Base-by-base conservation (phyloP, 2,797 vertebrate genomes). In the Dendrocincla fuliginosa region DNA sequence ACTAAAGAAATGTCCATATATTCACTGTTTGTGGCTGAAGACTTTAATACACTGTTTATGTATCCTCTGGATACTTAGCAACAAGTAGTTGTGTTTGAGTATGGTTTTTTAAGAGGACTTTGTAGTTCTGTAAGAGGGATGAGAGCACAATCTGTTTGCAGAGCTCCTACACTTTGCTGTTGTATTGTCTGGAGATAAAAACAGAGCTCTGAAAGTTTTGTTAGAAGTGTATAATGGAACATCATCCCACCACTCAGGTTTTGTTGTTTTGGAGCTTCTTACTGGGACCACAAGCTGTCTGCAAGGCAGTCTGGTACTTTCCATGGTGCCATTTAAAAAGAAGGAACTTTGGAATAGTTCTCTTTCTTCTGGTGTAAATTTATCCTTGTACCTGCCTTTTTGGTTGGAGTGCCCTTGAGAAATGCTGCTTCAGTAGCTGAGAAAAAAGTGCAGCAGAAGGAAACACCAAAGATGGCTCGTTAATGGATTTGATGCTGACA, bases 401-500 rank as follows among this genome's bases (percentile, higher is more conserved):
- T 69, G 73, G 32, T 50, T 69, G 67, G 42, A 59, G 15, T 81
- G 85, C 30, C 94, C 83, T 94, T 96, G 90, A 86, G 73, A 95
- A 91, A 59, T 87, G 87, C 87, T 86, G 65, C 83, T 78, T 88
- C 57, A 33, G 85, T 78, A 44, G 47, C 52, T 78, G 32, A 33
- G 46, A 41, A 92, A 71, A 79, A 94, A 69, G 35, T 47, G 77
- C 59, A 47, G 28, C 50, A 24, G 3, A 64, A 78, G 68, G 35
- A 84, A 65, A 68, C 1, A 5, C n/a, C 35, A 47, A 82, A 78
- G 55, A 3, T 52, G 47, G 10, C 42, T 84, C 2, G 0, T 57
- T 78, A 88, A 69, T 69, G 65, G 77, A 37, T 93, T 91, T 91
- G 50, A 28, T 91, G 93, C 95, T 95, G 95, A 93, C 8, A 3